Percentiles rank a stretch among this genome's conserved stretches.
phyloP scores from a whole-genome alignment of 2,797 vertebrate species.

The Phrynocephalus guinanensis region DNA sequence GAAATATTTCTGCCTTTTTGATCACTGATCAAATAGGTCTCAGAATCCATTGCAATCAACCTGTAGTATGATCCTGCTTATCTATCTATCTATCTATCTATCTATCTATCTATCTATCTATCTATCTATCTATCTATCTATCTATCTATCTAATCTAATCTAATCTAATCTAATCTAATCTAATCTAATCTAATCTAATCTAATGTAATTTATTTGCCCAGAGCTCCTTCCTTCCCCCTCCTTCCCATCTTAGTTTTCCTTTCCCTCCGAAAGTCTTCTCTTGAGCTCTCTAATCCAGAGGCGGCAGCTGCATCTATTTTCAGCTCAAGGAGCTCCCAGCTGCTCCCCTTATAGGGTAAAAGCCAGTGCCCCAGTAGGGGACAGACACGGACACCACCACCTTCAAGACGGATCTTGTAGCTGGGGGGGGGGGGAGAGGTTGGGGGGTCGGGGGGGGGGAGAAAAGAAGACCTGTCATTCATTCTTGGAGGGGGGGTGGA shows the following conservation, averaged over 20 bases:
- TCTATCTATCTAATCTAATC: too few relatives aligned
- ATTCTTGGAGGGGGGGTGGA: not conserved
- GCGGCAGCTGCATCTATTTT: constrained; percentile 52
- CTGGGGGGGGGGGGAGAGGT: not conserved
- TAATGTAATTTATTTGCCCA: not conserved
- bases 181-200: not conserved
- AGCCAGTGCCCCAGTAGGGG: constrained; percentile 44
- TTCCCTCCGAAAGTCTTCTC: constrained; percentile 42
- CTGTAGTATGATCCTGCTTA: too few relatives aligned
- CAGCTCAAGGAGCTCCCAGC: constrained; percentile 43
- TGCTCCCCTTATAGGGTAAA: constrained; percentile 54
- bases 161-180: constrained; percentile 1
- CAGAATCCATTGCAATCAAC: not conserved
- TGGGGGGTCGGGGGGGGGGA: not conserved
- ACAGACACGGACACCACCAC: constrained; percentile 40
- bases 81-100: too few relatives aligned
- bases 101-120: too few relatives aligned
- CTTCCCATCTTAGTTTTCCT: constrained; percentile 17
- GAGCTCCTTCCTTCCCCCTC: not conserved
- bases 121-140: too few relatives aligned
- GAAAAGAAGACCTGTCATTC: constrained; percentile 8
- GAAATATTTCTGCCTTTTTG: not conserved
- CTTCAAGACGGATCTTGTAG: constrained; percentile 43
- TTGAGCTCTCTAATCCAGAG: constrained; percentile 51
- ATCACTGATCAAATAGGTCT: not conserved